phyloP scores from a whole-genome alignment of 2,888 invertebrate genomes.

The Leucophenga maculata region DNA sequence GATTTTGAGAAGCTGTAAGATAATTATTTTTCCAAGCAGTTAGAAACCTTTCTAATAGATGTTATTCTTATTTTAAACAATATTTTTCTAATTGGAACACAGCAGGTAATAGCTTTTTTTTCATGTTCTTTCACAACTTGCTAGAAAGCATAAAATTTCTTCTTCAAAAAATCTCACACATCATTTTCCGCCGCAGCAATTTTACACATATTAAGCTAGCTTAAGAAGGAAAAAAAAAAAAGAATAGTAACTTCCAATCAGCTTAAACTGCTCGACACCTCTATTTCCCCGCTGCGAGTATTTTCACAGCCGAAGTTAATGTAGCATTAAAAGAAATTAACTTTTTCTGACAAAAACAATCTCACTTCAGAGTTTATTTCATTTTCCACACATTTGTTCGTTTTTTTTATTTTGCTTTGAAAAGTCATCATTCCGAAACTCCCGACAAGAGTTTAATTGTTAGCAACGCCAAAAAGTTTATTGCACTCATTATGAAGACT shows the following conservation, averaged over 20 bases:
- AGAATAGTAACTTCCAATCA: background rate
- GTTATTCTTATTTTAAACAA: too few relatives aligned
- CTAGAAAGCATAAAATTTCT: too few relatives aligned
- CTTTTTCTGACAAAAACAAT: background rate
- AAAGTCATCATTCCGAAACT: background rate
- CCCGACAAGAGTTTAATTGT: constrained; percentile 19
- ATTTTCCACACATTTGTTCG: background rate
- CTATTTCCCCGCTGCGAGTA: too few relatives aligned
- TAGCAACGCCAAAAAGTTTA: constrained; percentile 23
- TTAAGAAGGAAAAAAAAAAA: background rate
- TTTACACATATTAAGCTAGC: constrained; percentile 12
- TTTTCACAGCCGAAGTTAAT: constrained; percentile 10
- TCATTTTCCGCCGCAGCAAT: background rate
- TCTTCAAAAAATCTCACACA: too few relatives aligned
- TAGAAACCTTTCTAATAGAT: too few relatives aligned
- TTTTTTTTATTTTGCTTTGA: background rate
- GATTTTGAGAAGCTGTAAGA: too few relatives aligned
- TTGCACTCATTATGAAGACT: constrained; percentile 11
- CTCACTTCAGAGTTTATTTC: too few relatives aligned
- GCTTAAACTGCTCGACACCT: background rate
- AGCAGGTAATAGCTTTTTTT: too few relatives aligned
- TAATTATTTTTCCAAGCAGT: too few relatives aligned
- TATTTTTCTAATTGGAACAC: too few relatives aligned
- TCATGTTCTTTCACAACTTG: too few relatives aligned
- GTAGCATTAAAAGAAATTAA: constrained; percentile 25